A percentile compares a stretch with the other conserved stretches of the same genome.
These are phyloP conservation scores for Meandrina meandrites DNA, from an alignment of 92 coral and sea anemone species.

Conservation along the genomic window DNA sequence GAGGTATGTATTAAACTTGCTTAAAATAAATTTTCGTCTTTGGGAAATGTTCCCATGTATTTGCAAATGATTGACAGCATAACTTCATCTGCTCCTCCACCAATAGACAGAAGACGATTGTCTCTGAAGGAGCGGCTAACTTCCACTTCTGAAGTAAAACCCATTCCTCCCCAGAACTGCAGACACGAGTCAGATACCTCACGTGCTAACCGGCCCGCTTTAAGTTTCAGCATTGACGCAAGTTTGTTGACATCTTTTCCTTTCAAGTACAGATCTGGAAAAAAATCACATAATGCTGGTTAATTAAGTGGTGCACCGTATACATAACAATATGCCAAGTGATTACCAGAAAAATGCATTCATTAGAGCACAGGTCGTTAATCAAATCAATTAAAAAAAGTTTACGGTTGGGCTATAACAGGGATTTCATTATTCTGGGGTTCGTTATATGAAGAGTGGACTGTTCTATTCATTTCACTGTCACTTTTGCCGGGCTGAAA, in stretches of 20 bases:
- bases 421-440: no score
- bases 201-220: slow-evolving; percentile 90
- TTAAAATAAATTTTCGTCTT: slow-evolving; percentile 28
- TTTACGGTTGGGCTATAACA: no score
- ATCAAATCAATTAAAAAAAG: no score
- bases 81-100: slow-evolving; percentile 99
- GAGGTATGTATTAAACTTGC: neutral
- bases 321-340: no score
- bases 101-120: slow-evolving; percentile 84
- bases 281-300: neutral
- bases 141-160: slow-evolving; percentile 86
- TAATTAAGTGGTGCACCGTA: neutral
- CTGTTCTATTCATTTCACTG: no score
- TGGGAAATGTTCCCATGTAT: slow-evolving; percentile 78
- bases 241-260: slow-evolving; percentile 89
- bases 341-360: no score
- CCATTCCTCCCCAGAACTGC: slow-evolving; percentile 99
- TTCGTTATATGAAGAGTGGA: no score
- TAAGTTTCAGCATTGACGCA: slow-evolving; percentile 93
- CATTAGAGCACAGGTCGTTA: no score
- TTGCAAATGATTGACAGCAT: slow-evolving; percentile 96
- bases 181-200: slow-evolving; percentile 91
- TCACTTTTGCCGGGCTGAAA: no score
- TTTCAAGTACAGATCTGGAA: slow-evolving; percentile 77
- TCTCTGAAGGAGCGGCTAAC: slow-evolving; percentile 92